A percentile compares a stretch with the other conserved stretches of the same genome.
Evolutionary conservation across 2,888 invertebrate species (phyloP).

Genomic region (Brenthis hecate): DNA sequence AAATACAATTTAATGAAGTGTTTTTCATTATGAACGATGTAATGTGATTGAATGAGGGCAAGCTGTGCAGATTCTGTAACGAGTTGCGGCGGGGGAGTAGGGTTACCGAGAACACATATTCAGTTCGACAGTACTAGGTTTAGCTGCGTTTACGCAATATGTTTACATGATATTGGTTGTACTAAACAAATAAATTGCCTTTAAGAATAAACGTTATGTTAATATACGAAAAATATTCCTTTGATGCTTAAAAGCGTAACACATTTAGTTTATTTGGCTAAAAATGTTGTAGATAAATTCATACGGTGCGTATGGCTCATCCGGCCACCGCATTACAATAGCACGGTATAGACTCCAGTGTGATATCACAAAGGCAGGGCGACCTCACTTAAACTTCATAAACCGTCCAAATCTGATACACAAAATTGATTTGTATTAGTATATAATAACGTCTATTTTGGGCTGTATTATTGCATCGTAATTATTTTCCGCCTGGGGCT

Average conservation of each 20-base stretch:
- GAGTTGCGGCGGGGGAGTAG: slow-evolving; percentile 29
- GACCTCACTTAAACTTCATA: slow-evolving; percentile 28
- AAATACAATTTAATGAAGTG: slow-evolving; percentile 50
- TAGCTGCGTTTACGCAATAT: slow-evolving; percentile 18
- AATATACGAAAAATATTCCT: too few relatives aligned
- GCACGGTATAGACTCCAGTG: slow-evolving; percentile 15
- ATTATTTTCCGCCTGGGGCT: slow-evolving; percentile 24
- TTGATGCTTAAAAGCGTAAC: too few relatives aligned
- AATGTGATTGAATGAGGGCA: slow-evolving; percentile 63
- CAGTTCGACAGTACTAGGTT: slow-evolving; percentile 4
- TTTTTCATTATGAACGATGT: slow-evolving; percentile 53
- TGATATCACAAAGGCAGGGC: slow-evolving; percentile 26
- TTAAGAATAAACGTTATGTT: slow-evolving; percentile 1
- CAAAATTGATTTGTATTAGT: slow-evolving; percentile 20
- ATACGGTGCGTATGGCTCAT: slow-evolving; percentile 14
- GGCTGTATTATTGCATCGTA: slow-evolving; percentile 11
- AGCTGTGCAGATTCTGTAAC: slow-evolving; percentile 48
- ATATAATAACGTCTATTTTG: slow-evolving; percentile 19
- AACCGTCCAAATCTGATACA: slow-evolving; percentile 12
- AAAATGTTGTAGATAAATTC: slow-evolving; percentile 23
- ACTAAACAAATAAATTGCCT: slow-evolving; percentile 10
- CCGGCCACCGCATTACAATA: slow-evolving; percentile 23
- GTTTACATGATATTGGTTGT: slow-evolving; percentile 1
- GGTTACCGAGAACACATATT: slow-evolving; percentile 34
- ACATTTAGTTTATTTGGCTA: slow-evolving; percentile 4